These are phyloP conservation scores for Dermatophagoides farinae DNA, from an alignment of 1,140 invertebrate species.

Conservation along the genomic window DNA sequence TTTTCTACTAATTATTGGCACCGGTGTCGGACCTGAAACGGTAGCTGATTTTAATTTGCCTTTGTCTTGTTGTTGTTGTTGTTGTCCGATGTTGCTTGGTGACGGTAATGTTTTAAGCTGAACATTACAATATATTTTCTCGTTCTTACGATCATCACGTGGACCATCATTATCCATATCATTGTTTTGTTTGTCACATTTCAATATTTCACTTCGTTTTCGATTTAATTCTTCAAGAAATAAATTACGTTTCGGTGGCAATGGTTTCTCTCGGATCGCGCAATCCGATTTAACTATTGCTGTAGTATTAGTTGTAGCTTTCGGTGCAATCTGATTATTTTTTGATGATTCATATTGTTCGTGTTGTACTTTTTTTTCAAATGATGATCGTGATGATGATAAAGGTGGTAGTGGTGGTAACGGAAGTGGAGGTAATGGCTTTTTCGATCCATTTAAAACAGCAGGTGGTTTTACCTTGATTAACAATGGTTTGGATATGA, in stretches of 20 bases:
- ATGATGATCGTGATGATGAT: background rate
- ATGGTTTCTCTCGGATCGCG: background rate
- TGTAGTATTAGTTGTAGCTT: background rate
- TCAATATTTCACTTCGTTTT: conserved; percentile 5
- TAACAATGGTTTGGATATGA: conserved; percentile 6
- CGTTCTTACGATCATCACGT: no score
- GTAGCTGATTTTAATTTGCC: no score
- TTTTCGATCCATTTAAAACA: background rate
- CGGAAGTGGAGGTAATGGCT: background rate
- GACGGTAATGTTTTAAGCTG: background rate
- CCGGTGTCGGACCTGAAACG: background rate
- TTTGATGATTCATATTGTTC: background rate
- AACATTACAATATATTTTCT: no score
- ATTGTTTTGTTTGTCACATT: background rate
- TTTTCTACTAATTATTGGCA: background rate
- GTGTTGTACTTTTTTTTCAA: no score
- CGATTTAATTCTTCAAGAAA: background rate
- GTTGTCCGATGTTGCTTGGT: background rate
- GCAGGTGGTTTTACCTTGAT: conserved; percentile 14
- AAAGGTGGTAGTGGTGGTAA: background rate
- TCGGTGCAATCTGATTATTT: background rate
- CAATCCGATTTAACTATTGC: no score
- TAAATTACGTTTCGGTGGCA: background rate
- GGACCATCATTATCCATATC: no score
- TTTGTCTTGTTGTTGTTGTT: background rate